These are phyloP conservation scores for Oithona nana DNA, from an alignment of 2,888 invertebrate species.

Conservation along the genomic window DNA sequence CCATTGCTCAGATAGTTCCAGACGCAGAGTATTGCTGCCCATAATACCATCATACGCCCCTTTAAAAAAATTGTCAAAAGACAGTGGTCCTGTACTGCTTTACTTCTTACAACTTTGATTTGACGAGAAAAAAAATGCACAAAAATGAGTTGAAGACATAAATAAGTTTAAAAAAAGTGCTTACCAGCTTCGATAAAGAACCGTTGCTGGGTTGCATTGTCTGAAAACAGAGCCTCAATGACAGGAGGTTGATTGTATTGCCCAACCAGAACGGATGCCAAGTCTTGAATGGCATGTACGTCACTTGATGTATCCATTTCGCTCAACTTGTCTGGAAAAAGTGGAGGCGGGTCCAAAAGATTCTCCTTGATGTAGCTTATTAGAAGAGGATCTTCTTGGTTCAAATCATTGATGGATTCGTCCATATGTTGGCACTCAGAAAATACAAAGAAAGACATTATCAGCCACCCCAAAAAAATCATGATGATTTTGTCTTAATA, in stretches of 20 bases:
- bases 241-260: background rate
- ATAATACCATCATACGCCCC: background rate
- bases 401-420: background rate
- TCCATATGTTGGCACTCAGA: no score
- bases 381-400: conserved; percentile 12
- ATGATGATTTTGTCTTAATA: no score
- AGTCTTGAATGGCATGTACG: background rate
- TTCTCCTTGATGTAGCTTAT: background rate
- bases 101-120: no score
- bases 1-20: background rate
- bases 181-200: background rate
- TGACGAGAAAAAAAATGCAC: no score
- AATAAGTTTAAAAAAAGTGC: no score
- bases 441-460: no score
- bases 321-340: background rate
- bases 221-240: background rate
- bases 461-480: no score
- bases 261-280: background rate
- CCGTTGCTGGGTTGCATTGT: background rate
- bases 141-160: no score
- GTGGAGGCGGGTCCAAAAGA: background rate
- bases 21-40: background rate
- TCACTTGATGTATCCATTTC: background rate
- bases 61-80: no score
- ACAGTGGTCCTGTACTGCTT: no score